Base-by-base conservation (phyloP, 2,888 invertebrate genomes). In the Blomia tropicalis region DNA sequence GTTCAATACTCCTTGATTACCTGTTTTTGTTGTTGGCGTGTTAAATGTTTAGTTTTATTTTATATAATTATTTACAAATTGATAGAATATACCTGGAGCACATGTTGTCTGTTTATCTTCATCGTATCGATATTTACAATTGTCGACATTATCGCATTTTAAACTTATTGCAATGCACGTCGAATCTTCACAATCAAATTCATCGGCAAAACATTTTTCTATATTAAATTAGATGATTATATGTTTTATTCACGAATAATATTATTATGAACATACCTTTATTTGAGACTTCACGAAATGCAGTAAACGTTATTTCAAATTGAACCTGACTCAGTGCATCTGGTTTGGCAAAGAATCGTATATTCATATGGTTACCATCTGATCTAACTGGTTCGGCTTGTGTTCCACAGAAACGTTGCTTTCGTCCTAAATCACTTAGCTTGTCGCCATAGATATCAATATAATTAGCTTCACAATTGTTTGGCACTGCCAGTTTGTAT, bases 141-240 rank as follows among this genome's bases (percentile, higher is more conserved):
- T 87, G 60, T 80, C 80, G 43, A 79, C 77, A 0, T 75, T 72
- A 72, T 92, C 85, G 73, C 93, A 93, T 63, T 73, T 75, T 36
- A 92, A 77, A 0, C 73, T 70, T 0, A 67, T 68, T 32, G 81
- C 79, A 66, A 93, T 91, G 75, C 93, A 93, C 0, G 85, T 86
- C 60, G 82, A 81, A 73, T 90, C 90, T 69, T 87, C 85, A 71
- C 90, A 90, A 73, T 88, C 84, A 70, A 84, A 87, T 70, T 89
- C 87, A 14, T 76, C 44, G 4, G 64, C 60, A 22, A 65, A 58
- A 62, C 72, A 72, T 43, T 66, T 63, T 44, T 66, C 68, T 69
- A 58, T 2, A 27, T 41, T 19, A 30, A 22, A n/a, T n/a, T n/a
- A n/a, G n/a, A 5, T n/a, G n/a, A n/a, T n/a, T n/a, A n/a, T n/a